Base-by-base conservation (phyloP, 2,888 invertebrate genomes). In the Polia nebulosa region DNA sequence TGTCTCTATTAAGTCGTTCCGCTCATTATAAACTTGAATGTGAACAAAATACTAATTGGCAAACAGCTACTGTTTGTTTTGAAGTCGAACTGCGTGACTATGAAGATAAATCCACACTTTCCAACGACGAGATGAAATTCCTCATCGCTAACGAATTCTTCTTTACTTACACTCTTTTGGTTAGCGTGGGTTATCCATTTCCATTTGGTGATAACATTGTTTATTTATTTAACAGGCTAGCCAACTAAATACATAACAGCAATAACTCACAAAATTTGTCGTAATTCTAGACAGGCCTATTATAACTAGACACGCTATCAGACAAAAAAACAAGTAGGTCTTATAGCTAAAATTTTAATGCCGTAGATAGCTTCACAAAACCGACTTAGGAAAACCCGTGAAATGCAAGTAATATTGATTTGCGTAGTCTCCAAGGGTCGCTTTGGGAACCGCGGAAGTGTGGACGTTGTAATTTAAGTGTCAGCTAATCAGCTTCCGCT, bases 101-200 rank as follows among this genome's bases (percentile, higher is more conserved):
- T 39, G 27, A 51, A 65, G 39, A 72, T 77, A 47, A 62, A 70
- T 72, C 22, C 41, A 17, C 51, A 76, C 76, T 82, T 83, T 75
- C 79, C 45, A 72, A 57, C 15, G 52, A 22, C 20, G 29, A n/a
- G 67, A 49, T 63, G 27, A 55, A 63, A 82, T 79, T 82, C 72
- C 72, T 76, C 49, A 63, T 56, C 72, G 82, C 67, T 62, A 67
- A 62, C 62, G 53, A 81, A 77, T 72, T 72, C 51, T 79, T 68
- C n/a, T n/a, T 76, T 64, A 64, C 64, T 58, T 68, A 41, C 44
- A 64, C 64, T 65, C 25, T 73, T 78, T 55, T 32, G 53, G 47
- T 27, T 63, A 9, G 13, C 15, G 15, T 62, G 27, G 29, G 20
- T 22, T 20, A 44, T 39, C 7, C 11, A 61, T 29, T 66, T 25